These are phyloP conservation scores for Electrophaes corylata DNA, from an alignment of 2,888 invertebrate genomes.

Conservation along the genomic window DNA sequence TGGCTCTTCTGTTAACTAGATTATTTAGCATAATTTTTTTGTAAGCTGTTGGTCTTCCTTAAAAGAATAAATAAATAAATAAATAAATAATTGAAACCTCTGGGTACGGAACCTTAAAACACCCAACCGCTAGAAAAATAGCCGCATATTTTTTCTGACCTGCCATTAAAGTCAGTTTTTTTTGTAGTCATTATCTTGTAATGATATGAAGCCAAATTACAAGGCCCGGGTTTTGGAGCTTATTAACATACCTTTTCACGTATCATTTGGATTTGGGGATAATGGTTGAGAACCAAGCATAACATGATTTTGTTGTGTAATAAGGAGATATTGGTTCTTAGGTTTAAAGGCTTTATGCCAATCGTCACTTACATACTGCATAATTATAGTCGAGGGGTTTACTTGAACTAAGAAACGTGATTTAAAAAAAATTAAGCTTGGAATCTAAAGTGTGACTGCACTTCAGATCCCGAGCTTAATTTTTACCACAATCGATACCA, in stretches of 20 bases:
- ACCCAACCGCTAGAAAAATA: conserved; percentile 59
- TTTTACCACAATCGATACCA: no score
- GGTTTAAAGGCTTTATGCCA: neutral
- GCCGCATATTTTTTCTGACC: conserved; percentile 53
- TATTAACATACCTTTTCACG: conserved; percentile 77
- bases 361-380: neutral
- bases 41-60: no score
- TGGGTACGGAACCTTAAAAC: neutral
- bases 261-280: conserved; percentile 67
- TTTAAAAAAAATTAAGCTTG: no score
- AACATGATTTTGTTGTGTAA: conserved; percentile 18
- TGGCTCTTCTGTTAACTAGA: no score
- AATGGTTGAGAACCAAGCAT: conserved; percentile 42
- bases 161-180: conserved; percentile 63
- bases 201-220: conserved; percentile 80
- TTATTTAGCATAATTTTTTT: no score
- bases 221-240: conserved; percentile 63
- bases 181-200: conserved; percentile 71
- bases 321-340: neutral
- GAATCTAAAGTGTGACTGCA: no score
- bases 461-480: no score
- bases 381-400: no score
- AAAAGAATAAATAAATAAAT: no score
- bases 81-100: neutral
- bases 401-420: no score